Evolutionary conservation across 2,113 vertebrate genomes (phyloP).

Genomic region (Thamnophis sirtalis): DNA sequence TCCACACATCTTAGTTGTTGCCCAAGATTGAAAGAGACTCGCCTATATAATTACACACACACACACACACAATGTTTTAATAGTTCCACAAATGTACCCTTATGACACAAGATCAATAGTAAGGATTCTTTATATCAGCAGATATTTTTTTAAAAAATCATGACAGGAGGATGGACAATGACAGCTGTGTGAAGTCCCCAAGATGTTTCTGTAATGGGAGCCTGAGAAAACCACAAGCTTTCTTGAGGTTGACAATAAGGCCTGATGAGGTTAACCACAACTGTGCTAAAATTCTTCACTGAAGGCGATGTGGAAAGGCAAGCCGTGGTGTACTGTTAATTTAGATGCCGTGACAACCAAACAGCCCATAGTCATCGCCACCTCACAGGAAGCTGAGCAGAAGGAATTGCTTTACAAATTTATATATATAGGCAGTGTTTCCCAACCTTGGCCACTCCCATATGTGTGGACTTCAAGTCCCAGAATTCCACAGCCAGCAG

Average conservation of each 20-base stretch:
- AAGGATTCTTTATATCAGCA: neutral
- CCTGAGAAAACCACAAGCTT: neutral
- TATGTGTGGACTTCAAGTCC: neutral
- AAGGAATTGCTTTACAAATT: neutral
- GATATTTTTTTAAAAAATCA: neutral
- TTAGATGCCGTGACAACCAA: neutral
- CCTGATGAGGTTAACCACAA: neutral
- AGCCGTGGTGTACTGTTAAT: neutral
- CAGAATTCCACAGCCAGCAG: neutral
- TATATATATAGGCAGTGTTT: neutral
- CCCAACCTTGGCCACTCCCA: neutral
- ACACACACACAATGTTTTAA: fast-evolving
- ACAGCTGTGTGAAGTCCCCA: neutral
- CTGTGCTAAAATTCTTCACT: neutral
- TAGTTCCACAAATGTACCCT: neutral
- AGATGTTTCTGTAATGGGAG: neutral
- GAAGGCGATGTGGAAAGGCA: neutral
- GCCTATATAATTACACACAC: neutral
- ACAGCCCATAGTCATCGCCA: neutral
- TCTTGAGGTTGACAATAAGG: neutral
- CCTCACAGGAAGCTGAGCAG: neutral
- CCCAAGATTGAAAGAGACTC: neutral
- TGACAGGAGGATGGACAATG: neutral
- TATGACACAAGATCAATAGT: neutral
- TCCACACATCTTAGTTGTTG: neutral